Evolutionary conservation across 2,888 invertebrate species (phyloP).

Genomic region (Stenchaetothrips biformis): DNA sequence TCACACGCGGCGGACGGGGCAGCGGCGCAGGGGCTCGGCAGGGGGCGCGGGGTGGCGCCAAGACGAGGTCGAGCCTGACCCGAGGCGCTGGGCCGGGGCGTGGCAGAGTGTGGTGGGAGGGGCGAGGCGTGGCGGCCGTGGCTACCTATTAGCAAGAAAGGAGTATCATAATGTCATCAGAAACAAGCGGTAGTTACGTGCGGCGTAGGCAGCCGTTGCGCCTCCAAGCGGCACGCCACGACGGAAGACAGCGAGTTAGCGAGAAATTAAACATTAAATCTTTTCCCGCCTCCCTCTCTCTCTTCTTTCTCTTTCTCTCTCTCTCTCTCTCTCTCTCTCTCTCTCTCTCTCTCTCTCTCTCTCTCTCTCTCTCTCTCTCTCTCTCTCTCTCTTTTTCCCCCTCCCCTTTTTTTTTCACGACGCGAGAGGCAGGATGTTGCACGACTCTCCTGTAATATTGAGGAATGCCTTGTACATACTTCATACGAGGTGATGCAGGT

Average conservation of each 20-base stretch:
- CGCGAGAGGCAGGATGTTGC: no score
- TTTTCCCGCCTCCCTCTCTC: no score
- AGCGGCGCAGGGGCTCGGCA: neutral
- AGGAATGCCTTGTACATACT: no score
- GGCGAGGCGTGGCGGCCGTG: neutral
- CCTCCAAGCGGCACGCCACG: constrained; percentile 32
- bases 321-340: no score
- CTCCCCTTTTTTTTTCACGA: neutral
- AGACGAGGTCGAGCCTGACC: no score
- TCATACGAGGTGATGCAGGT: no score
- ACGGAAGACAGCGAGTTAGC: constrained; percentile 31
- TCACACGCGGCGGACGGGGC: neutral
- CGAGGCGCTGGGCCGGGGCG: neutral
- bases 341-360: no score
- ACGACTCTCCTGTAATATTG: no score
- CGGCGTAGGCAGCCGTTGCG: neutral
- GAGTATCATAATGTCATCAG: constrained; percentile 27
- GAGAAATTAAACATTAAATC: neutral
- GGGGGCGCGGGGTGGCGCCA: no score
- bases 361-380: no score
- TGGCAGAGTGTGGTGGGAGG: neutral
- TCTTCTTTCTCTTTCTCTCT: no score
- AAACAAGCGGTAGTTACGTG: neutral
- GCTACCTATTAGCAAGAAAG: constrained; percentile 29
- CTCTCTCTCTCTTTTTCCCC: no score